A percentile compares a stretch with the other conserved stretches of the same genome.
Evolutionary conservation across 1,140 invertebrate genomes (phyloP).

Genomic region (Parapsyche elsis): DNA sequence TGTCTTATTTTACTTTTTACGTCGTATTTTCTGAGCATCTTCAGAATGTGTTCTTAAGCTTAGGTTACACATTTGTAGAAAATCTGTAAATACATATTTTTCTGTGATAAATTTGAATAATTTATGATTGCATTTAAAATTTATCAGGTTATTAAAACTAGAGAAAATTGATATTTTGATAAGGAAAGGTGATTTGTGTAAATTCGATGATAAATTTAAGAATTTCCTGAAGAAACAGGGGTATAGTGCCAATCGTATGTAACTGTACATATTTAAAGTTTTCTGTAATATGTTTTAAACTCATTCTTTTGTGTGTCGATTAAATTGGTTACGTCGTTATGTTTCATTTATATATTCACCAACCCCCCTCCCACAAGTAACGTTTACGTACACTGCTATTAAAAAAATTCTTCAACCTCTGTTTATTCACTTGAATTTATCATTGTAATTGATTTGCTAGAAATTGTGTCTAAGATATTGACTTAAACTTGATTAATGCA

Average conservation of each 20-base stretch:
- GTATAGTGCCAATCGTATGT: slow-evolving; percentile 20
- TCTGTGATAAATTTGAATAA: slow-evolving; percentile 69
- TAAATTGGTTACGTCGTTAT: neutral
- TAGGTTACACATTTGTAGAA: slow-evolving; percentile 58
- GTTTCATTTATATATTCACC: too few species aligned
- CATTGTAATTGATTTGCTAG: slow-evolving; percentile 27
- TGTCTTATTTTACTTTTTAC: slow-evolving; percentile 31
- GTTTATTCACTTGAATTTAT: slow-evolving; percentile 23
- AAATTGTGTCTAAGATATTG: slow-evolving; percentile 28
- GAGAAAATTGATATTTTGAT: slow-evolving; percentile 46
- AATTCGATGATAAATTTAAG: slow-evolving; percentile 31
- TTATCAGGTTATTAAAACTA: slow-evolving; percentile 56
- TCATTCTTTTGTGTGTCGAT: too few species aligned
- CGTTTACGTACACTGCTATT: too few species aligned
- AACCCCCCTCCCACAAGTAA: too few species aligned
- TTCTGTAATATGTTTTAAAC: too few species aligned
- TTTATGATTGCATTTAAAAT: slow-evolving; percentile 68
- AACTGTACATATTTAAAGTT: neutral
- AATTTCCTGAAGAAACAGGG: neutral
- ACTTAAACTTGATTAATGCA: slow-evolving; percentile 47
- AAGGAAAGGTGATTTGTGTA: slow-evolving; percentile 39
- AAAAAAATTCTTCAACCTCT: slow-evolving; percentile 14
- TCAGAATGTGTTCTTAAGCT: slow-evolving; percentile 54
- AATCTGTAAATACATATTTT: slow-evolving; percentile 71
- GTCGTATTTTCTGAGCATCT: slow-evolving; percentile 44